Evolutionary conservation across 2,888 invertebrate species (phyloP).

Genomic region (Diplolepis rosae): DNA sequence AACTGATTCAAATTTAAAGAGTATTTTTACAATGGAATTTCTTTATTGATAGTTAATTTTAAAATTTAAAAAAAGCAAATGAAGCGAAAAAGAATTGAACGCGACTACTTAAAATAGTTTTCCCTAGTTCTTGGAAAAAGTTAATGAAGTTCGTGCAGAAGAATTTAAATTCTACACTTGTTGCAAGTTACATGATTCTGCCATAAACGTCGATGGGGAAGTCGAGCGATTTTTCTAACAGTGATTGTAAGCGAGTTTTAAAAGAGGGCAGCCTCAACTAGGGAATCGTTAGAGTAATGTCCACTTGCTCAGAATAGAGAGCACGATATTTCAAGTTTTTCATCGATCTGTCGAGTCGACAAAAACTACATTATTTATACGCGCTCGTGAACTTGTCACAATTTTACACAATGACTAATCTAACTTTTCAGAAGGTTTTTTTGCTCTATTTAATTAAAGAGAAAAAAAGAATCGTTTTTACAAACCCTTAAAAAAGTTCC

Average conservation of each 20-base stretch:
- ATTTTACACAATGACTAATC: conserved; percentile 14
- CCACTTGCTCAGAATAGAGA: not conserved
- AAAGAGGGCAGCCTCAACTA: not conserved
- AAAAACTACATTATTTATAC: conserved; percentile 23
- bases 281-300: not conserved
- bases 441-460: conserved; percentile 1
- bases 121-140: not conserved
- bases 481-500: no score
- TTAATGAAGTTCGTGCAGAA: not conserved
- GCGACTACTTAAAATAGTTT: not conserved
- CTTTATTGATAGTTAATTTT: not conserved
- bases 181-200: not conserved
- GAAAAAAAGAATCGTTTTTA: not conserved
- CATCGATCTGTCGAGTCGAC: not conserved
- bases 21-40: no score
- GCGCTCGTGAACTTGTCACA: conserved; percentile 9
- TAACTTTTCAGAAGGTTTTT: no score
- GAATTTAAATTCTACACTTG: conserved; percentile 3
- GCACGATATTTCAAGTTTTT: conserved; percentile 15
- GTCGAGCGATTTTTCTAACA: not conserved
- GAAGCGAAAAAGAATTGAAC: not conserved
- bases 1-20: no score
- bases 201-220: not conserved
- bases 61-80: not conserved
- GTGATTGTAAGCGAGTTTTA: not conserved